phyloP scores from a whole-genome alignment of 2,113 vertebrate genomes.

The Laticauda colubrina region DNA sequence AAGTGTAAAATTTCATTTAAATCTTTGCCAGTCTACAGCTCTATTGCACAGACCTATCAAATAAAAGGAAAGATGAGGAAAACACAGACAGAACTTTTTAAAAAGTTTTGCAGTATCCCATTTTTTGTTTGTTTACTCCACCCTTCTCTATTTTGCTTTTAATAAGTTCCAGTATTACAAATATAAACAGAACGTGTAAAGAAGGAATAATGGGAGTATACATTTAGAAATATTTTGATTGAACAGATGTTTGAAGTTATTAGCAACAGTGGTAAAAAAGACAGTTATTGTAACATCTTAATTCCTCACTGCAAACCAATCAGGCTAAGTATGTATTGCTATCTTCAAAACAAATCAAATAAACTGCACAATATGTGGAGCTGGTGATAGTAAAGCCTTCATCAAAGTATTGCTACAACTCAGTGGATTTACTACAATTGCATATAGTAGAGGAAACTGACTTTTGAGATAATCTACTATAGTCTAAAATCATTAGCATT shows the following conservation, averaged over 20 bases:
- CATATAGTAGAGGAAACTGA: conserved; percentile 75
- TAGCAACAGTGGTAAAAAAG: conserved; percentile 53
- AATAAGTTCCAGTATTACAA: conserved; percentile 71
- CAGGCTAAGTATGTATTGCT: conserved; percentile 63
- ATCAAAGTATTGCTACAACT: conserved; percentile 75
- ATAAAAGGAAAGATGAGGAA: conserved; percentile 78
- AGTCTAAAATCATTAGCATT: conserved; percentile 86
- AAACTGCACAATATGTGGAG: conserved; percentile 63
- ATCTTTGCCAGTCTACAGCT: conserved; percentile 78
- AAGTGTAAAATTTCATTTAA: conserved; percentile 93
- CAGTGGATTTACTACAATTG: conserved; percentile 74
- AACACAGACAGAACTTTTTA: conserved; percentile 69
- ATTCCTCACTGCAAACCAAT: conserved; percentile 64
- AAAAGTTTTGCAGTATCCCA: conserved; percentile 64
- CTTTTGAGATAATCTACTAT: conserved; percentile 88
- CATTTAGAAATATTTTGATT: conserved; percentile 51
- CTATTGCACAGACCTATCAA: conserved; percentile 81
- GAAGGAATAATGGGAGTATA: neutral
- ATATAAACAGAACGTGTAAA: conserved; percentile 52
- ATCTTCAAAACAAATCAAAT: conserved; percentile 68
- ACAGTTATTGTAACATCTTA: conserved; percentile 66
- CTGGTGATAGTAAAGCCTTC: conserved; percentile 69
- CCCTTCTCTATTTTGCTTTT: conserved; percentile 70
- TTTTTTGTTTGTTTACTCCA: conserved; percentile 72
- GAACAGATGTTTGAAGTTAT: conserved; percentile 65